Evolutionary conservation across 2,797 vertebrate genomes (phyloP).

Genomic region (Podarcis siculus): DNA sequence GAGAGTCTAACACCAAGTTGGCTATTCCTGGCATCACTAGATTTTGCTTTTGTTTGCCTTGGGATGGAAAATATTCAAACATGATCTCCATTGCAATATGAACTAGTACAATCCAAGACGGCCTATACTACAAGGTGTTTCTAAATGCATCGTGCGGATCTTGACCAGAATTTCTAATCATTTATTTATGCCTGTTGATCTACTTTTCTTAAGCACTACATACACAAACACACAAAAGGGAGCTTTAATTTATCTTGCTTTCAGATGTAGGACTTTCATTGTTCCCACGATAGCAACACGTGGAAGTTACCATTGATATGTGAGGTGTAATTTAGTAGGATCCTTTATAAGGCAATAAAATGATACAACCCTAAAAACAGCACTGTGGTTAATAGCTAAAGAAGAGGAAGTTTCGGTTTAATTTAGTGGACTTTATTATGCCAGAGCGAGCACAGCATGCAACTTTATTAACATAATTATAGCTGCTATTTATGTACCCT

Average conservation of each 20-base stretch:
- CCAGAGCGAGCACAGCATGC: neutral
- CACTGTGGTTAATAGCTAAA: neutral
- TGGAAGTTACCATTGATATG: neutral
- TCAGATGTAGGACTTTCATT: neutral
- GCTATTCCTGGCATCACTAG: too few species aligned
- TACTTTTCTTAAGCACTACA: neutral
- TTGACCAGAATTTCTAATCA: too few species aligned
- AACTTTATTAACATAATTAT: neutral
- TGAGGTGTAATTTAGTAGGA: conserved; percentile 11
- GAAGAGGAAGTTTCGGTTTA: neutral
- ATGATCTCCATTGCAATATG: too few species aligned
- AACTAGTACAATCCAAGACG: too few species aligned
- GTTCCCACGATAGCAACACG: neutral
- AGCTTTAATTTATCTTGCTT: neutral
- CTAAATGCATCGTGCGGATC: too few species aligned
- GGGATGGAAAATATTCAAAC: too few species aligned
- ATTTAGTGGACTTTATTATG: conserved; percentile 4
- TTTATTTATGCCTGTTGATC: too few species aligned
- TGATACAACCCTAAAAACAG: neutral
- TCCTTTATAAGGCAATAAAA: conserved; percentile 4
- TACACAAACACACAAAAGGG: neutral
- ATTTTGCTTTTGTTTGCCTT: too few species aligned
- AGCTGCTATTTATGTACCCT: neutral
- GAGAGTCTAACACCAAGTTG: too few species aligned
- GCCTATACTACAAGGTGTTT: too few species aligned